These are phyloP conservation scores for Synergus laeviventris DNA, from an alignment of 2,888 invertebrate species.

Conservation along the genomic window DNA sequence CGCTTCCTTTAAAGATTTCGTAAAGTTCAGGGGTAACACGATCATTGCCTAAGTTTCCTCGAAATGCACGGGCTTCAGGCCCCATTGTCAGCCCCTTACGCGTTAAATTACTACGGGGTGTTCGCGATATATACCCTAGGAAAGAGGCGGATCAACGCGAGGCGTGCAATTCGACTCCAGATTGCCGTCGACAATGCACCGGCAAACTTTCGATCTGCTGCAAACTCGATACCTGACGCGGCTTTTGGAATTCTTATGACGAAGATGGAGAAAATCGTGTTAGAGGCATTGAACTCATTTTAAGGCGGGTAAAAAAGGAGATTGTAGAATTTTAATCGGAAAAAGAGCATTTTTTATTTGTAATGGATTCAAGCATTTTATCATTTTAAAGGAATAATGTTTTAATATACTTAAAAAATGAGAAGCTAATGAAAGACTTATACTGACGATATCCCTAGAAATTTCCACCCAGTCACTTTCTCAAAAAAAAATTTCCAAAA, in stretches of 20 bases:
- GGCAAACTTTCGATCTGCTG: constrained; percentile 70
- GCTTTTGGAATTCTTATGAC: constrained; percentile 55
- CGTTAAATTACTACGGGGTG: constrained; percentile 72
- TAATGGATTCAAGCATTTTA: no score
- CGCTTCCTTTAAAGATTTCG: constrained; percentile 52
- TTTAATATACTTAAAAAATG: no score
- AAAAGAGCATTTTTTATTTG: neutral
- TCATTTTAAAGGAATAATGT: no score
- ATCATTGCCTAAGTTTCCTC: constrained; percentile 64
- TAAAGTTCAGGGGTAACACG: constrained; percentile 65
- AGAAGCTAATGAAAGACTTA: no score
- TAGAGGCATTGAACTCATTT: constrained; percentile 4
- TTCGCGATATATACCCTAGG: constrained; percentile 55
- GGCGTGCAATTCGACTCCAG: constrained; percentile 71
- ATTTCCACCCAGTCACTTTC: no score
- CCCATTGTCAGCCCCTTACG: constrained; percentile 69
- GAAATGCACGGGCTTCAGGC: constrained; percentile 63
- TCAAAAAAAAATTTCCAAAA: no score
- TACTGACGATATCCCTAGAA: no score
- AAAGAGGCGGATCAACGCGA: constrained; percentile 55
- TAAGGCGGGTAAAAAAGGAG: neutral
- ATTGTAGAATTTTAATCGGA: neutral
- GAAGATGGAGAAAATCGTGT: constrained; percentile 20
- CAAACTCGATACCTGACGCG: constrained; percentile 65
- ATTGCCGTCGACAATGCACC: constrained; percentile 70